These are phyloP conservation scores for Andrena camellia DNA, from an alignment of 2,888 invertebrate species.

Conservation along the genomic window DNA sequence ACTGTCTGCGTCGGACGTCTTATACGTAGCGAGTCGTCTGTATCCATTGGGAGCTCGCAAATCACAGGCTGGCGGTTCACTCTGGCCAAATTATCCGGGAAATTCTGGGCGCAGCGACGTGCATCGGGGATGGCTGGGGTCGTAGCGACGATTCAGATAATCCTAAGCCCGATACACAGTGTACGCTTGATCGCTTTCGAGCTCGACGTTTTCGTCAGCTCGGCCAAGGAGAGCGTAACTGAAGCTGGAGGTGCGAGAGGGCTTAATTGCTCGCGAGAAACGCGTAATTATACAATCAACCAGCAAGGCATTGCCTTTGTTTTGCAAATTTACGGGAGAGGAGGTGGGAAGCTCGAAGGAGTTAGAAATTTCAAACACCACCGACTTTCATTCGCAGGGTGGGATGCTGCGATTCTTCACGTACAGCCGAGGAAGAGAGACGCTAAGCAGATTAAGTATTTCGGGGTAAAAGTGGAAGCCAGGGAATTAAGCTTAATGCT, in stretches of 20 bases:
- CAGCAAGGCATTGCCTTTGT: background rate
- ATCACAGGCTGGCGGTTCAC: conserved; percentile 73
- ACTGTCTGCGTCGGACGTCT: conserved; percentile 62
- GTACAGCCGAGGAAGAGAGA: conserved; percentile 28
- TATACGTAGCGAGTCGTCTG: conserved; percentile 64
- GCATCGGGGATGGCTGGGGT: conserved; percentile 24
- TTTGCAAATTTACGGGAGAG: background rate
- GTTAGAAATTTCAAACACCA: background rate
- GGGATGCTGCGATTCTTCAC: conserved; percentile 21
- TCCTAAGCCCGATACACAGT: conserved; percentile 51
- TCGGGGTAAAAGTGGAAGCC: conserved; percentile 70
- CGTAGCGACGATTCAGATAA: conserved; percentile 64
- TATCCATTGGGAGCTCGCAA: conserved; percentile 75
- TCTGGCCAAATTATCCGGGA: conserved; percentile 73
- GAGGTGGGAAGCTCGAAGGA: background rate
- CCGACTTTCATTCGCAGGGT: conserved; percentile 19
- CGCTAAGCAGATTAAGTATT: conserved; percentile 69
- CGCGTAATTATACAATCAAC: conserved; percentile 15
- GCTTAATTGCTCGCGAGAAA: conserved; percentile 24
- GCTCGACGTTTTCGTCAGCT: conserved; percentile 37
- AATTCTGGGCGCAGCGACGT: conserved; percentile 65
- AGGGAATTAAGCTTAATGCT: conserved; percentile 71
- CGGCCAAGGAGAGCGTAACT: conserved; percentile 37
- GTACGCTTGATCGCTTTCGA: conserved; percentile 61
- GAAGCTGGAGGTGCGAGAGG: conserved; percentile 24